Percentiles rank a stretch among this genome's conserved stretches.
phyloP scores from a whole-genome alignment of 2,113 vertebrate species.

The Alligator mississippiensis region DNA sequence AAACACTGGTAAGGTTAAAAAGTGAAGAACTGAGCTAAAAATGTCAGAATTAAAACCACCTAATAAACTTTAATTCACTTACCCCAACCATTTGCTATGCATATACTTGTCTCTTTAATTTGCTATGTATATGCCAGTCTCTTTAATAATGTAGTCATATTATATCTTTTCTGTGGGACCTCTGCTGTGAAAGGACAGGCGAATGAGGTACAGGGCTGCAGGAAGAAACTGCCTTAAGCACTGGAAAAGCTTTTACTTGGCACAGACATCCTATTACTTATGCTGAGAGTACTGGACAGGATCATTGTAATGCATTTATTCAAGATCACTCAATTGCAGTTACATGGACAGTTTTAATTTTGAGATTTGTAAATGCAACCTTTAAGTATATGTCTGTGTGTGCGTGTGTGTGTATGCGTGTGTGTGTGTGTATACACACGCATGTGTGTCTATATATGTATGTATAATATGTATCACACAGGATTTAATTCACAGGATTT shows the following conservation, averaged over 20 bases:
- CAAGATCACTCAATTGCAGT: background rate
- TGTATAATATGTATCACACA: too few relatives aligned
- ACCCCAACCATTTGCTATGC: background rate
- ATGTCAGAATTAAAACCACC: background rate
- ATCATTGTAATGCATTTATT: fast-evolving
- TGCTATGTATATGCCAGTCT: background rate
- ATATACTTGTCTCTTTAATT: background rate
- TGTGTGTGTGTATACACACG: too few relatives aligned
- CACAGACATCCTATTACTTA: background rate
- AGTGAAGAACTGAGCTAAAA: background rate
- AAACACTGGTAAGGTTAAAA: background rate
- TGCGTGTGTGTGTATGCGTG: too few relatives aligned
- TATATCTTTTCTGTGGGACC: background rate
- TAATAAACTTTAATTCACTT: background rate
- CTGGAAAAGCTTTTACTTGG: background rate
- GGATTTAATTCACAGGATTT: too few relatives aligned
- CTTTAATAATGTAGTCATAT: background rate
- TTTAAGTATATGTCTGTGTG: too few relatives aligned
- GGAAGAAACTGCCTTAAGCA: background rate
- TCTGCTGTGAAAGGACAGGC: background rate
- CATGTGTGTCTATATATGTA: too few relatives aligned
- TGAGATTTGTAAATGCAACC: too few relatives aligned
- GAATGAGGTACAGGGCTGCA: background rate
- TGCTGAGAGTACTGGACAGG: background rate
- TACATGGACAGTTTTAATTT: background rate